Evolutionary conservation across 2,113 vertebrate genomes (phyloP).

Genomic region (Bucco capensis): DNA sequence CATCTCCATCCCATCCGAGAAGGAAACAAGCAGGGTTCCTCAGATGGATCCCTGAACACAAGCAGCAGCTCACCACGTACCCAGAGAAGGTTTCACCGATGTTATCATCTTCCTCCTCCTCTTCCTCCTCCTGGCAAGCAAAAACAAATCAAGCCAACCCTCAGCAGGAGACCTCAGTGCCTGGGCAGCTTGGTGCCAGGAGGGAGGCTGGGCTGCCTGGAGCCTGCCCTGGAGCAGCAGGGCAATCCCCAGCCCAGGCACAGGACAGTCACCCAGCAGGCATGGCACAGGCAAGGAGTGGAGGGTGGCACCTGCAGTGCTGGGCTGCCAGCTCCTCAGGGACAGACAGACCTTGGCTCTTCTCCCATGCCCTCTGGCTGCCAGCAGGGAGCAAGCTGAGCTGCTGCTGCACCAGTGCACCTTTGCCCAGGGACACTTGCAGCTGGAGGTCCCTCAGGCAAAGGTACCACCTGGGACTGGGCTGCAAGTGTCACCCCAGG

Average conservation of each 20-base stretch:
- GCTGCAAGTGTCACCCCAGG: neutral
- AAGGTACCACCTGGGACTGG: neutral
- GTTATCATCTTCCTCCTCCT: slow-evolving; percentile 49
- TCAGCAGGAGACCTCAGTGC: neutral
- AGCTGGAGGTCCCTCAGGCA: neutral
- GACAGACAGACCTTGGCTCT: neutral
- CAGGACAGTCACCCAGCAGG: neutral
- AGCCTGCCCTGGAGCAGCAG: neutral
- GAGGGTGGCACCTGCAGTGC: neutral
- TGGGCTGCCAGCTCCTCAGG: neutral
- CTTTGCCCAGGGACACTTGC: neutral
- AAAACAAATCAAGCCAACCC: neutral
- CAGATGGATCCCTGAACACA: neutral
- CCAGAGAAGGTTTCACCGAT: neutral
- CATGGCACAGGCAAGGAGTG: neutral
- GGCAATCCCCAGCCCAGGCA: neutral
- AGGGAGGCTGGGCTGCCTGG: neutral
- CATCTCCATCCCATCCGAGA: neutral
- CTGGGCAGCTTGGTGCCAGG: neutral
- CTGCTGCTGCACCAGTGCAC: neutral
- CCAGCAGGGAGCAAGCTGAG: neutral
- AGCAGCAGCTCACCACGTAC: slow-evolving; percentile 27
- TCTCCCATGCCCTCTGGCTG: neutral
- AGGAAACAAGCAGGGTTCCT: neutral
- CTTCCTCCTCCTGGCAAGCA: slow-evolving; percentile 47